phyloP scores from a whole-genome alignment of 2,888 invertebrate species.

The Acanthosepion pharaonis region DNA sequence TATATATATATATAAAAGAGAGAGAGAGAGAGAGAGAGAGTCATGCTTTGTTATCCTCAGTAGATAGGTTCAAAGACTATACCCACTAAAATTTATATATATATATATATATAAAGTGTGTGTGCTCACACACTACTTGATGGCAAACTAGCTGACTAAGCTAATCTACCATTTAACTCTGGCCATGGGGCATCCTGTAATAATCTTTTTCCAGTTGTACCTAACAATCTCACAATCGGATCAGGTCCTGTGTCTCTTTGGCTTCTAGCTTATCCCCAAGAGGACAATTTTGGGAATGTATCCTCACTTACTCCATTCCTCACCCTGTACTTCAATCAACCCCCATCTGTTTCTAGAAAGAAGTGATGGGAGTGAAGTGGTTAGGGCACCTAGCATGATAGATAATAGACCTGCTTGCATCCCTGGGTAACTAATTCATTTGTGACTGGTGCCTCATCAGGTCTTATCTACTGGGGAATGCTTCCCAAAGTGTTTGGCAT shows the following conservation, averaged over 20 bases:
- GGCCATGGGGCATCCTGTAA: not conserved
- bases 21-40: too few species aligned
- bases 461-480: slow-evolving; percentile 21
- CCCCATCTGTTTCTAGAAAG: not conserved
- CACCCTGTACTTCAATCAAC: slow-evolving; percentile 4
- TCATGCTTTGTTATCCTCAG: not conserved
- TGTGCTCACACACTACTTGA: not conserved
- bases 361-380: not conserved
- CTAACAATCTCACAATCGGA: not conserved
- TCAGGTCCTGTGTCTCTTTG: slow-evolving; percentile 23
- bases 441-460: slow-evolving; percentile 23
- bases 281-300: not conserved
- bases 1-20: not conserved
- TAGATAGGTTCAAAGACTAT: not conserved
- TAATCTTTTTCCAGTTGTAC: slow-evolving; percentile 13
- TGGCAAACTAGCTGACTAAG: not conserved
- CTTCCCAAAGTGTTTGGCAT: not conserved
- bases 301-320: not conserved
- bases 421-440: slow-evolving; percentile 23
- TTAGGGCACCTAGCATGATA: not conserved
- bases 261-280: not conserved
- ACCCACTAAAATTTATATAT: not conserved
- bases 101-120: not conserved
- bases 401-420: slow-evolving; percentile 23
- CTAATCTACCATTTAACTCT: slow-evolving; percentile 16